Conservation (phyloP, 1,140 invertebrate genomes). For the Aphelenchoides besseyi region DNA sequence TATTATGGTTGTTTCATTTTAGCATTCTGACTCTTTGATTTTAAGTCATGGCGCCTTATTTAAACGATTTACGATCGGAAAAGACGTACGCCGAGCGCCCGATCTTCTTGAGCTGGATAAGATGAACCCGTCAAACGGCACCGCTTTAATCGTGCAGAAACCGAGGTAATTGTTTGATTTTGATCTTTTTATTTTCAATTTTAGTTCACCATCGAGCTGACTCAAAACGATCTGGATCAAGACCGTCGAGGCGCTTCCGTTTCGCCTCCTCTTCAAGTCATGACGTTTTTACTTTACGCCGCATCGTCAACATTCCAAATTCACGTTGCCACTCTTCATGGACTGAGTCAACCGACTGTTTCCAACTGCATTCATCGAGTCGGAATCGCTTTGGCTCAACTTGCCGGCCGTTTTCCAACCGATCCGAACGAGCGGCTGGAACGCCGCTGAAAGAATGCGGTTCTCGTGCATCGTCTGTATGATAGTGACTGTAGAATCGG, state of each 20-base stretch:
- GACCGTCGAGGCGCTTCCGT: background rate
- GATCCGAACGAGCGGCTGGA: background rate
- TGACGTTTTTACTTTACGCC: background rate
- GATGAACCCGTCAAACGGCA: background rate
- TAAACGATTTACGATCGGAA: background rate
- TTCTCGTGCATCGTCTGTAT: no score
- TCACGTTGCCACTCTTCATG: background rate
- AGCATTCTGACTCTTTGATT: no score
- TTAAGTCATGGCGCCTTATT: background rate
- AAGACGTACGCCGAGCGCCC: background rate
- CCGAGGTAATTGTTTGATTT: background rate
- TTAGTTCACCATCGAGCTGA: background rate
- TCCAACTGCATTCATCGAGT: background rate
- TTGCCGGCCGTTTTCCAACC: background rate
- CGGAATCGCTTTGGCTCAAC: background rate
- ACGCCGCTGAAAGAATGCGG: no score
- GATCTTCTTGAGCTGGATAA: background rate
- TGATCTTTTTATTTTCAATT: background rate
- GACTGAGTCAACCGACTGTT: background rate
- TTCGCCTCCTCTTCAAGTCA: background rate
- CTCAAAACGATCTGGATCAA: background rate
- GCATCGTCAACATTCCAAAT: background rate
- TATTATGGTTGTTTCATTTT: background rate
- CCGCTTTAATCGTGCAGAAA: background rate
- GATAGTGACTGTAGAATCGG: no score